Evolutionary conservation across 2,888 invertebrate species (phyloP).

Genomic region (Masnerella sp.): DNA sequence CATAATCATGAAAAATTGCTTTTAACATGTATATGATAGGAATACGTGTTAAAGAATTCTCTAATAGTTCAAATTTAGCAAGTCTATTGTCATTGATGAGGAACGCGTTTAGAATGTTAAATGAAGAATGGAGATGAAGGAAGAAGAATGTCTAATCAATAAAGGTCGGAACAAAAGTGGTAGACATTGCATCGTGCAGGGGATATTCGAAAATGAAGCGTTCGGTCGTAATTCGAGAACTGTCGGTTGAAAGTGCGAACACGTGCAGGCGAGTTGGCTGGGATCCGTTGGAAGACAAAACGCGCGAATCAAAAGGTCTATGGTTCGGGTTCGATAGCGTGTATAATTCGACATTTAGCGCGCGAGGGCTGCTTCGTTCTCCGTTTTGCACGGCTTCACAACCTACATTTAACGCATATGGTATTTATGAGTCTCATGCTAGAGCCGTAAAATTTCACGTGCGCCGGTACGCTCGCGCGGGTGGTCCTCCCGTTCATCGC

Average conservation of each 20-base stretch:
- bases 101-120: too few relatives aligned
- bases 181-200: slow-evolving; percentile 20
- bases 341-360: slow-evolving; percentile 52
- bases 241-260: slow-evolving; percentile 32
- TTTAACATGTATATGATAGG: too few relatives aligned
- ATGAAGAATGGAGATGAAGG: too few relatives aligned
- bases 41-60: too few relatives aligned
- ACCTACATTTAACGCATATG: slow-evolving; percentile 56
- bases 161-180: slow-evolving; percentile 57
- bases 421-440: slow-evolving; percentile 58
- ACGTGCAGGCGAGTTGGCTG: slow-evolving; percentile 38
- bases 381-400: slow-evolving; percentile 25
- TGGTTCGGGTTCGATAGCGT: too few relatives aligned
- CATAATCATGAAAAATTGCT: too few relatives aligned
- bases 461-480: slow-evolving; percentile 52
- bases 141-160: slow-evolving; percentile 61
- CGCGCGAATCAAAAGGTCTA: slow-evolving; percentile 28
- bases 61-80: too few relatives aligned
- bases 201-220: slow-evolving; percentile 56
- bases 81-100: too few relatives aligned
- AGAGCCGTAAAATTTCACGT: slow-evolving; percentile 60
- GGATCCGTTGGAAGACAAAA: slow-evolving; percentile 22
- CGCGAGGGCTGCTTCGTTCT: slow-evolving; percentile 20
- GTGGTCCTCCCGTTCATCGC: slow-evolving; percentile 57
- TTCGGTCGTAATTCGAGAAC: slow-evolving; percentile 50